Percentiles rank a stretch among this genome's conserved stretches.
Conservation (phyloP, 92 coral and sea anemone genomes). For the Porites evermanni region DNA sequence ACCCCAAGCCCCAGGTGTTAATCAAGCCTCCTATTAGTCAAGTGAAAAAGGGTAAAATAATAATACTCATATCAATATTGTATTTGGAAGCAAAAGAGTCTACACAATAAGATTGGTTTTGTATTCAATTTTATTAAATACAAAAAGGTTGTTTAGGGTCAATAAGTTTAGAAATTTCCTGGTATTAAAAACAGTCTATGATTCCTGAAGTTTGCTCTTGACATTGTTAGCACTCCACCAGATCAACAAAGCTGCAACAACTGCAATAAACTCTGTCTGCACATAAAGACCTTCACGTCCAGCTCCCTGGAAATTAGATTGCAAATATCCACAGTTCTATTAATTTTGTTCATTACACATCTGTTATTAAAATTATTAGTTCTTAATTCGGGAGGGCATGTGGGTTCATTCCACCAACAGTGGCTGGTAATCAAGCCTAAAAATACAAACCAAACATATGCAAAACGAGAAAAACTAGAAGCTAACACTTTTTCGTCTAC, state of each 20-base stretch:
- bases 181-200: conserved; percentile 13
- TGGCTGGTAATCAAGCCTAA: too few relatives aligned
- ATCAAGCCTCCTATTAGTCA: too few relatives aligned
- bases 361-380: too few relatives aligned
- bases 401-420: too few relatives aligned
- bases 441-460: too few relatives aligned
- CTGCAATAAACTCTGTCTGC: conserved; percentile 97
- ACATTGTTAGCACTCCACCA: conserved; percentile 99
- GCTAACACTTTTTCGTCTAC: not conserved
- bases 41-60: too few relatives aligned
- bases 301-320: conserved; percentile 76
- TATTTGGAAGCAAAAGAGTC: too few relatives aligned
- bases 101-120: not conserved
- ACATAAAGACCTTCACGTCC: conserved; percentile 99
- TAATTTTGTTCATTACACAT: too few relatives aligned
- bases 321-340: not conserved
- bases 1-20: too few relatives aligned
- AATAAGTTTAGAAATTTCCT: conserved; percentile 20
- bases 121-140: conserved; percentile 35
- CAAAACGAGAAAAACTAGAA: not conserved
- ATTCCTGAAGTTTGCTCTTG: conserved; percentile 95
- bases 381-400: too few relatives aligned
- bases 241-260: conserved; percentile 91
- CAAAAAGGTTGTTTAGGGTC: conserved; percentile 8
- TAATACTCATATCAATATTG: too few relatives aligned